Evolutionary conservation across 2,113 vertebrate genomes (phyloP).

Genomic region (Spermophilus dauricus): DNA sequence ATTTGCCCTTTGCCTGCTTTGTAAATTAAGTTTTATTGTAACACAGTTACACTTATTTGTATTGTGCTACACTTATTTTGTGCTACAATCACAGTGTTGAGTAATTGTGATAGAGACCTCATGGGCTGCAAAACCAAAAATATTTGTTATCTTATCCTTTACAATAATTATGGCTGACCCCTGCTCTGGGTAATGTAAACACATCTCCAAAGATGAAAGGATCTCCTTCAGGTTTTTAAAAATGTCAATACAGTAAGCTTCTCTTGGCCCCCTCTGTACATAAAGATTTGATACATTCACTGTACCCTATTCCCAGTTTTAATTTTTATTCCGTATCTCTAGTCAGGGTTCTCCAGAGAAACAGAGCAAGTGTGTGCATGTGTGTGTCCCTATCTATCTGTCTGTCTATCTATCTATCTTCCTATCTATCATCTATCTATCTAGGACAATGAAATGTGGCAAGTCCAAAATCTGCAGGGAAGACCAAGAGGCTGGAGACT

Average conservation of each 20-base stretch:
- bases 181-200: neutral
- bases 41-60: neutral
- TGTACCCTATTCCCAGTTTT: neutral
- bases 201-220: neutral
- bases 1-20: too few relatives aligned
- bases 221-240: neutral
- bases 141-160: neutral
- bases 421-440: neutral
- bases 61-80: neutral
- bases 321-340: neutral
- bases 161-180: neutral
- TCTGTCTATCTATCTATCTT: neutral
- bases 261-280: neutral
- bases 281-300: neutral
- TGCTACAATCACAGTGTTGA: neutral
- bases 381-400: neutral
- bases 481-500: neutral
- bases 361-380: neutral
- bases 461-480: neutral
- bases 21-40: neutral
- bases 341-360: neutral
- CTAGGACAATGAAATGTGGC: too few relatives aligned
- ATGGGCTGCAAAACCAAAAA: neutral
- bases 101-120: neutral
- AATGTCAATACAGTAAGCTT: neutral